Evolutionary conservation across 2,113 vertebrate genomes (phyloP).

Genomic region (Melospiza melodia): DNA sequence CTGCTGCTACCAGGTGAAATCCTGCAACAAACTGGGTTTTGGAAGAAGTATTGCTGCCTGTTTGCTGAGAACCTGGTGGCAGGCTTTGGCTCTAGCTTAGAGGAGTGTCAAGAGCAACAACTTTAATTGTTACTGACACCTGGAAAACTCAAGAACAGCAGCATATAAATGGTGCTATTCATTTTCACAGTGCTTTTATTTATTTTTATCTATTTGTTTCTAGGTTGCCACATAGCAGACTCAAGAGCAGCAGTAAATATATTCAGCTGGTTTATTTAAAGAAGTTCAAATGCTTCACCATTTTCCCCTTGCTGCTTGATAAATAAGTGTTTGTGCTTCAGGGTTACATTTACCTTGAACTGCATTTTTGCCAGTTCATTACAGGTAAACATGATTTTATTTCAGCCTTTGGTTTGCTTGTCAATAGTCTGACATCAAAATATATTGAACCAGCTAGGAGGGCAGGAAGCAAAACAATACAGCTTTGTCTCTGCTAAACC

Average conservation of each 20-base stretch:
- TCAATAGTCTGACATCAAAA: constrained; percentile 51
- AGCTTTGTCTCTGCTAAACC: constrained; percentile 59
- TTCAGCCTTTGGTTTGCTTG: constrained; percentile 19
- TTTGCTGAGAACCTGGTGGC: neutral
- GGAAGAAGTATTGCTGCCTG: neutral
- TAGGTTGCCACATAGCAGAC: neutral
- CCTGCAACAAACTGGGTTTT: neutral
- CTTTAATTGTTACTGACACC: neutral
- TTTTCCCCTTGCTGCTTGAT: constrained; percentile 4
- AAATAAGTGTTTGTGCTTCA: neutral
- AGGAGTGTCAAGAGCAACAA: neutral
- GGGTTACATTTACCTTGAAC: neutral
- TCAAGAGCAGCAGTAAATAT: neutral
- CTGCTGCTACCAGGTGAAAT: neutral
- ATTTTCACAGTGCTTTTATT: constrained; percentile 4
- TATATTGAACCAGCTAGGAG: constrained; percentile 22
- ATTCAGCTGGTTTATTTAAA: constrained; percentile 6
- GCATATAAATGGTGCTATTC: neutral
- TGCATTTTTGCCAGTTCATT: constrained; percentile 31
- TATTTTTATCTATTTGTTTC: neutral
- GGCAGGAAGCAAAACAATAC: constrained; percentile 31
- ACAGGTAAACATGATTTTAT: constrained; percentile 19
- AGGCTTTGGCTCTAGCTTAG: neutral
- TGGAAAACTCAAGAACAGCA: neutral
- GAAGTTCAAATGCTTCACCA: neutral